Evolutionary conservation across 2,888 invertebrate genomes (phyloP), one percentile per base, ranked within the genome.

Genomic region (Cheilosia grossa): DNA sequence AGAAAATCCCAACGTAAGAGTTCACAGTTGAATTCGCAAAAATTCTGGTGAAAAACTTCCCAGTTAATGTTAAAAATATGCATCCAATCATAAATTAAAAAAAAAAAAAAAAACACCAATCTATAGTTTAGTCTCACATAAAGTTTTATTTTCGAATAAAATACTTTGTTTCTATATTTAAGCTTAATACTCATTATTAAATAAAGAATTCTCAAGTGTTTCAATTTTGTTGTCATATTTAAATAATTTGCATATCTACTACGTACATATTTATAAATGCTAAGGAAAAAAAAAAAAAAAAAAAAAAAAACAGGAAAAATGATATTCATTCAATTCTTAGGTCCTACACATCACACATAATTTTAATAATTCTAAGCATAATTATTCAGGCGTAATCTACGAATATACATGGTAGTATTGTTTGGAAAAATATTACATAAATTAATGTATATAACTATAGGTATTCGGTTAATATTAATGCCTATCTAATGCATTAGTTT

Each of bases 81-180:
- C 21, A 21, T 21, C 21, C 21, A 21, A 21, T 21, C 21, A 21
- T 21, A 21, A 2, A 21, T 2, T 2, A 21, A 9, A 30, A 30
- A 27, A 24, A 27, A 5, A 13, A 19, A 40, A 54, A 47, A 51
- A 21, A 59, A 64, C 1, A 33, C 10, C 2, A 6, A 21, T 72
- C 47, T 69, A 64, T 24, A 74, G 74, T 83, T 75, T 61, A 75
- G 79, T 79, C 66, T 79, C 83, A 83, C 83, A 83, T 83, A 69
- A 58, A 83, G 30, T 80, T 83, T 83, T 83, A 83, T 83, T 80
- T 74, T 40, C 53, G 80, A 79, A 49, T 83, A 75, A 80, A 80
- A 70, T 83, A 49, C 17, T 83, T 51, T 58, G 24, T 75, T 59
- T 51, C 15, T 70, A 64, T 70, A 61, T 51, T 53, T 44, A 64